Evolutionary conservation across 2,888 invertebrate genomes (phyloP).

Genomic region (Sesamia inferens): DNA sequence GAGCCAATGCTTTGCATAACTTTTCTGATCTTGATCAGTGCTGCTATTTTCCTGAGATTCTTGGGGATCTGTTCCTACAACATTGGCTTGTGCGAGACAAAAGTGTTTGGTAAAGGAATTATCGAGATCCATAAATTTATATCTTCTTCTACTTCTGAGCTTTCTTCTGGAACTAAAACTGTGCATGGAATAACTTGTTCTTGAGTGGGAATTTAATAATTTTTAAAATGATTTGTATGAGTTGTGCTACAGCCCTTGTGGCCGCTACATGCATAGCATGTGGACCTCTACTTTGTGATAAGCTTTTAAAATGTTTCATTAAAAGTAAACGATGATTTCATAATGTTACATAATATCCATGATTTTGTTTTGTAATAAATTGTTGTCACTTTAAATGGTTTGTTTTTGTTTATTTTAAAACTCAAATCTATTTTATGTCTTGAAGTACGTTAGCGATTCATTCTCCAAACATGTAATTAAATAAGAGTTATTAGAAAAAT

Average conservation of each 20-base stretch:
- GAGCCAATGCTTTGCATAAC: slow-evolving; percentile 61
- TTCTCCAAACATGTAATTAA: no score
- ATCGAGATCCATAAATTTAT: not conserved
- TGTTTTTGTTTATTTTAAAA: slow-evolving; percentile 17
- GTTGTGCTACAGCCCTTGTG: slow-evolving; percentile 67
- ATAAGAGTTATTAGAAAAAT: no score
- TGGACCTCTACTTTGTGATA: slow-evolving; percentile 73
- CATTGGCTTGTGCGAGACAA: slow-evolving; percentile 24
- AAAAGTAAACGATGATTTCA: slow-evolving; percentile 60
- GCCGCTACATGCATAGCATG: slow-evolving; percentile 69
- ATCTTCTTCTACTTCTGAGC: not conserved
- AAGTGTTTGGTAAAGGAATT: slow-evolving; percentile 2
- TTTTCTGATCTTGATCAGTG: slow-evolving; percentile 37
- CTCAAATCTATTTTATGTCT: not conserved
- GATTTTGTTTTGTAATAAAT: slow-evolving; percentile 58
- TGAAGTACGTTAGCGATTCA: no score
- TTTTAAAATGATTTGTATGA: slow-evolving; percentile 74
- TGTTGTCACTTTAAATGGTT: slow-evolving; percentile 23
- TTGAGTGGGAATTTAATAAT: slow-evolving; percentile 20
- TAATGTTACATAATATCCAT: slow-evolving; percentile 14
- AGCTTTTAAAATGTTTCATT: slow-evolving; percentile 67
- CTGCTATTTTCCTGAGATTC: slow-evolving; percentile 40
- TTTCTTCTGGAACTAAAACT: slow-evolving; percentile 11
- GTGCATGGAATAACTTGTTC: slow-evolving; percentile 29
- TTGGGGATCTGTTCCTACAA: slow-evolving; percentile 32